Conservation (phyloP, 2,888 invertebrate genomes). For the Melanargia galathea region DNA sequence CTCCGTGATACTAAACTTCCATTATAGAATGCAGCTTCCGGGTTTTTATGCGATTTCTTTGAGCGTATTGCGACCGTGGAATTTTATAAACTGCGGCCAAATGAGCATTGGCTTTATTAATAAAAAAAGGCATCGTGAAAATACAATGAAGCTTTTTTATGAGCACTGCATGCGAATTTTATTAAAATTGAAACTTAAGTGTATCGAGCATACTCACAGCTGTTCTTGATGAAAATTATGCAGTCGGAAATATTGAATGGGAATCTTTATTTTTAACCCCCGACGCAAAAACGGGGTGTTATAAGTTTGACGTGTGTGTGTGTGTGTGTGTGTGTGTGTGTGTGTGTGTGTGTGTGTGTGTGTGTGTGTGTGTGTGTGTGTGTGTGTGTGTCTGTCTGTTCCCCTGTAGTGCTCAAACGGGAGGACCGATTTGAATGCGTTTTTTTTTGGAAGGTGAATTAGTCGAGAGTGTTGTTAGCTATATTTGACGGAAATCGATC, state of each 20-base stretch:
- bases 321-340: no score
- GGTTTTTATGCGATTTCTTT: slow-evolving; percentile 25
- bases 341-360: no score
- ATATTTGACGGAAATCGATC: no score
- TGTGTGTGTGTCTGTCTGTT: no score
- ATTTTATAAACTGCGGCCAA: slow-evolving; percentile 24
- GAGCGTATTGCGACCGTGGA: slow-evolving; percentile 19
- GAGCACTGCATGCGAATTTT: neutral
- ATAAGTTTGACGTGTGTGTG: no score
- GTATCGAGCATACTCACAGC: neutral
- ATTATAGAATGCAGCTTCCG: slow-evolving; percentile 27
- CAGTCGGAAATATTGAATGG: neutral
- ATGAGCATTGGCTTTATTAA: slow-evolving; percentile 23
- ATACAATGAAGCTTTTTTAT: slow-evolving; percentile 16
- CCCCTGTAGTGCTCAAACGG: no score
- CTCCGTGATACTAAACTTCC: slow-evolving; percentile 26
- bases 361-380: no score
- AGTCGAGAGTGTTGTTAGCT: no score
- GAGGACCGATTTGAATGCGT: no score
- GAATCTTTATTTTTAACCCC: neutral
- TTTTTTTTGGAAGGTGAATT: no score
- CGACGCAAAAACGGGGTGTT: no score
- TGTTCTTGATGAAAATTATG: neutral
- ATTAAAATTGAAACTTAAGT: slow-evolving; percentile 1
- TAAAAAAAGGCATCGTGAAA: slow-evolving; percentile 2